These are phyloP conservation scores for Biston betularia DNA, from an alignment of 2,888 invertebrate genomes.

Conservation along the genomic window DNA sequence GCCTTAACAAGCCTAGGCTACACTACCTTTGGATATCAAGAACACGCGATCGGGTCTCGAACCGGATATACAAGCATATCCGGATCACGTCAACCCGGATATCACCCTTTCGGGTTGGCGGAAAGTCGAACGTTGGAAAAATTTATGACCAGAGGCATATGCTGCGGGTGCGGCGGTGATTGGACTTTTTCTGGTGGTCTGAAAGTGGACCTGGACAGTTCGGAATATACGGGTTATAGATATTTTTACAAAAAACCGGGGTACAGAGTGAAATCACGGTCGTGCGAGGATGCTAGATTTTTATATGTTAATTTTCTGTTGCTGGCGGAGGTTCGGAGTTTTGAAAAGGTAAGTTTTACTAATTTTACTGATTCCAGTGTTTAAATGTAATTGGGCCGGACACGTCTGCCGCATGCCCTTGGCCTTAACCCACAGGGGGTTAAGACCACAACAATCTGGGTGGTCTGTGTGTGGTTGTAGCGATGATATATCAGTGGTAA, in stretches of 20 bases:
- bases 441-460: too few species aligned
- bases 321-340: slow-evolving; percentile 86
- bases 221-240: slow-evolving; percentile 83
- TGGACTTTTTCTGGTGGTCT: slow-evolving; percentile 77
- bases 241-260: slow-evolving; percentile 76
- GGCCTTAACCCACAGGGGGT: too few species aligned
- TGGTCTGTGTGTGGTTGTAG: too few species aligned
- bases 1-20: slow-evolving; percentile 6
- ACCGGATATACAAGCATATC: not conserved
- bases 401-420: not conserved
- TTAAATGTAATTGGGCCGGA: not conserved
- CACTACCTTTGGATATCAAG: slow-evolving; percentile 4
- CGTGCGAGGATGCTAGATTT: slow-evolving; percentile 88
- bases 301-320: slow-evolving; percentile 88
- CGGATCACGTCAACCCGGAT: not conserved
- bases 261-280: slow-evolving; percentile 72
- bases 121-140: slow-evolving; percentile 55
- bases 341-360: slow-evolving; percentile 87
- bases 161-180: slow-evolving; percentile 80
- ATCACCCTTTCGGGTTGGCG: not conserved
- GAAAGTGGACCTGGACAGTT: slow-evolving; percentile 76
- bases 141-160: slow-evolving; percentile 74
- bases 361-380: slow-evolving; percentile 2
- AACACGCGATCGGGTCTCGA: not conserved
- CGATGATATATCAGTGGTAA: too few species aligned